These are phyloP conservation scores for Atractosteus spatula DNA, from an alignment of 2,113 vertebrate genomes.

Conservation along the genomic window DNA sequence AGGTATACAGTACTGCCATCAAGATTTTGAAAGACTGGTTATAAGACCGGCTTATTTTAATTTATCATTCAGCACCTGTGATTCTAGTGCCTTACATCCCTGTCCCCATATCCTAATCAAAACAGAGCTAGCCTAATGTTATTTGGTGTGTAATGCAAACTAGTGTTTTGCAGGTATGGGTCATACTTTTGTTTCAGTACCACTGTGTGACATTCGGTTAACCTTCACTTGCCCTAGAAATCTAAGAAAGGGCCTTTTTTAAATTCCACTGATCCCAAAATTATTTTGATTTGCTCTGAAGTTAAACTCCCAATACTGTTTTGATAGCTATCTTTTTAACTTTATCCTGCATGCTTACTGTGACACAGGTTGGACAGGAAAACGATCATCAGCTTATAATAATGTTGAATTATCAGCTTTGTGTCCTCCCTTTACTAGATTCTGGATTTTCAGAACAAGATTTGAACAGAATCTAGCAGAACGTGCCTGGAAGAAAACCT, in stretches of 20 bases:
- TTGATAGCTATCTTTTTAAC: too few relatives aligned
- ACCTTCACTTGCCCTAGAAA: not conserved
- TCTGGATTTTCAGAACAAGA: too few relatives aligned
- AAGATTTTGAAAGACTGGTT: not conserved
- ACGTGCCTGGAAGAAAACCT: too few relatives aligned
- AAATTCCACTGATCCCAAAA: not conserved
- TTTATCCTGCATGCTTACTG: too few relatives aligned
- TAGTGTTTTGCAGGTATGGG: slow-evolving; percentile 10
- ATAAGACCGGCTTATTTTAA: slow-evolving; percentile 10
- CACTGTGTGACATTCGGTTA: slow-evolving; percentile 37
- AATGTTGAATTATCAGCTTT: too few relatives aligned
- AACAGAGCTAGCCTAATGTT: slow-evolving; percentile 26
- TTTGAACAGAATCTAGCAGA: too few relatives aligned
- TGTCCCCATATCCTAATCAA: slow-evolving; percentile 39
- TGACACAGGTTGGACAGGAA: too few relatives aligned
- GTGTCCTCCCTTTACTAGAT: too few relatives aligned
- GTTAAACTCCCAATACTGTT: too few relatives aligned
- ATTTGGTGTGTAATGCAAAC: slow-evolving; percentile 20
- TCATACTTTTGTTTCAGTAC: slow-evolving; percentile 17
- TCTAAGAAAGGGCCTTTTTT: not conserved
- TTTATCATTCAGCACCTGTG: slow-evolving; percentile 26
- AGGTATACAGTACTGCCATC: not conserved
- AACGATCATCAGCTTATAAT: too few relatives aligned
- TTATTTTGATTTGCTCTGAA: not conserved
- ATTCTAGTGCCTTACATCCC: slow-evolving; percentile 66